Base-by-base conservation (phyloP, 2,888 invertebrate species). In the Philhelius pedissequus region DNA sequence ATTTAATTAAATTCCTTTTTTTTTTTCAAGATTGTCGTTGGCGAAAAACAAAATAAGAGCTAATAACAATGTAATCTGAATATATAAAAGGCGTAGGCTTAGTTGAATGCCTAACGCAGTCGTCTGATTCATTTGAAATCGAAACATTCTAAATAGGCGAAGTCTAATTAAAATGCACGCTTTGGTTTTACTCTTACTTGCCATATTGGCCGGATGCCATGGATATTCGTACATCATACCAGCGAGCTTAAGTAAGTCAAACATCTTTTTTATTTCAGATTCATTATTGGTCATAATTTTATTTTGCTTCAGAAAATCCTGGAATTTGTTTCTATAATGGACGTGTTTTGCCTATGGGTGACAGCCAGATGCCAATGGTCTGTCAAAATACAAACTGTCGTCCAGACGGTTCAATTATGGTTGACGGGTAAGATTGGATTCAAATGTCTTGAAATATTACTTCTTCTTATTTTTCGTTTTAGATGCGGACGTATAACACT, bases 321-420 rank as follows among this genome's bases (percentile, higher is more conserved):
- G 88, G 88, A 1, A 73, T 87, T 56, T 88, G 88, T 52, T 87
- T 87, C 71, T 88, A 81, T 69, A 86, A 87, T 86, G 88, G 88
- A n/a, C 64, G 86, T 25, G 56, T 87, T 15, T 25, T 88, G 30
- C 70, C 87, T 15, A 79, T 76, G 7, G 88, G 88, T 20, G 87
- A 88, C 38, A 88, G 87, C 45, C 78, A 83, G 15, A 32, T 88
- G 71, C 82, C 86, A 0, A 86, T 80, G 1, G 48, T 86, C 11
- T 88, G 88, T 62, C 88, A 88, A 81, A 87, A 87, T 79, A 86
- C 88, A 81, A 86, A 45, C 27, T 88, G 88, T 50, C 88, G 87
- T 64, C 86, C 86, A 0, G 88, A 88, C 54, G 88, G 88, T 11
- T 88, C 88, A 0, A 87, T 88, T 18, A 40, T 87, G 73, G 87